phyloP scores from a whole-genome alignment of 2,113 vertebrate species.

The Chunga burmeisteri region DNA sequence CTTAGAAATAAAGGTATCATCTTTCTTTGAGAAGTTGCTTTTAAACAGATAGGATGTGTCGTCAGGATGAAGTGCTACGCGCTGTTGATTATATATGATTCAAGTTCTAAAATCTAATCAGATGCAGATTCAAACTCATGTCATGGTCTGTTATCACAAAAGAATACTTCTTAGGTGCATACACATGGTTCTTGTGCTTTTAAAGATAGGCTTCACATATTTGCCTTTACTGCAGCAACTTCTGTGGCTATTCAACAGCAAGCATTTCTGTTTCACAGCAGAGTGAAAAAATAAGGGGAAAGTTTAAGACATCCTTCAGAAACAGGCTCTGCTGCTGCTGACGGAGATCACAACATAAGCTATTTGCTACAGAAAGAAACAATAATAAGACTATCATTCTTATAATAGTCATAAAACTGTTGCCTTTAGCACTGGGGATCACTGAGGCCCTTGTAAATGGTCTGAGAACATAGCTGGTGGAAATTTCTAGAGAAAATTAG shows the following conservation, averaged over 20 bases:
- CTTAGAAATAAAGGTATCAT: not conserved
- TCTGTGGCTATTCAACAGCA: not conserved
- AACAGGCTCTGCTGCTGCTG: not conserved
- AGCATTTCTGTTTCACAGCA: not conserved
- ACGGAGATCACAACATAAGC: not conserved
- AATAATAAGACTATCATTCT: not conserved
- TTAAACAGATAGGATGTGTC: not conserved
- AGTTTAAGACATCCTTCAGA: not conserved
- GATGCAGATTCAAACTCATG: not conserved
- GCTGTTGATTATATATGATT: not conserved
- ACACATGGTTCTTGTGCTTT: not conserved
- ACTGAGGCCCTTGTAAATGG: not conserved
- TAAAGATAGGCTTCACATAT: not conserved
- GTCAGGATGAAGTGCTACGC: not conserved
- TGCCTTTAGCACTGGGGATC: not conserved
- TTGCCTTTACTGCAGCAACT: not conserved
- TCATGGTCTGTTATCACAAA: not conserved
- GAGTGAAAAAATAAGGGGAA: not conserved
- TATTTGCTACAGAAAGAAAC: not conserved
- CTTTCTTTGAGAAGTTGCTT: slow-evolving; percentile 25
- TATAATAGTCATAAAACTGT: not conserved
- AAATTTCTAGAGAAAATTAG: not conserved
- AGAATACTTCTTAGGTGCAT: not conserved
- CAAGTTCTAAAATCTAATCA: slow-evolving; percentile 17
- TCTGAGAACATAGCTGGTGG: not conserved